Evolutionary conservation across 1,140 invertebrate species (phyloP).

Genomic region (Telenomus remus): DNA sequence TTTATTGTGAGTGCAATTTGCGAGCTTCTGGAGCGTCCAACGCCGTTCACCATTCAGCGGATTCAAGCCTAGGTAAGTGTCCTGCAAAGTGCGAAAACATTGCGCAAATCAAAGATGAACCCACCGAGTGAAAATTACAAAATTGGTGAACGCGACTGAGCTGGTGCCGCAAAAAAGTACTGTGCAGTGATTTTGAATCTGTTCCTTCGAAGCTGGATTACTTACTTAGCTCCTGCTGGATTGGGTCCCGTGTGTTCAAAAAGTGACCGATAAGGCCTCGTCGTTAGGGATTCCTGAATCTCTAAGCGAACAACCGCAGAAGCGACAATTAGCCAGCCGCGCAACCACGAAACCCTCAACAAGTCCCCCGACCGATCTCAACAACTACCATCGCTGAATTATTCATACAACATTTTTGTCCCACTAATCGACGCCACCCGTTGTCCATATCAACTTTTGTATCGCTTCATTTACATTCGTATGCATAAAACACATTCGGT

Average conservation of each 20-base stretch:
- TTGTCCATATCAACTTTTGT: not conserved
- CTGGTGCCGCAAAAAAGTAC: too few species aligned
- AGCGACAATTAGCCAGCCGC: conserved; percentile 19
- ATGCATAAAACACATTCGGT: conserved; percentile 9
- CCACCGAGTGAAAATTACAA: too few species aligned
- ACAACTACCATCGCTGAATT: conserved; percentile 50
- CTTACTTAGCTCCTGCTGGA: too few species aligned
- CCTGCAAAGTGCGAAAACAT: too few species aligned
- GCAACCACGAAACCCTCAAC: conserved; percentile 26
- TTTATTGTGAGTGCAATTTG: not conserved
- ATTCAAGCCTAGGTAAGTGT: too few species aligned
- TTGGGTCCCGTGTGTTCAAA: too few species aligned
- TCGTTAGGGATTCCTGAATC: too few species aligned
- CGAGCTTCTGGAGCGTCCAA: not conserved
- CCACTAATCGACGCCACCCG: conserved; percentile 10
- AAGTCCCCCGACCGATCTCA: conserved; percentile 28
- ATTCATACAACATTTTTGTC: conserved; percentile 49
- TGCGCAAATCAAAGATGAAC: too few species aligned
- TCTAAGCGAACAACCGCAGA: not conserved
- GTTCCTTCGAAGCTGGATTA: too few species aligned
- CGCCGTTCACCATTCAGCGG: not conserved
- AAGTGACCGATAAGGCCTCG: too few species aligned
- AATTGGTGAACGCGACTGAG: too few species aligned
- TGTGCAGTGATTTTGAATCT: too few species aligned
- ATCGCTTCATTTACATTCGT: conserved; percentile 17